Base-by-base conservation (phyloP, 1,140 invertebrate species). In the Melitaea cinxia region DNA sequence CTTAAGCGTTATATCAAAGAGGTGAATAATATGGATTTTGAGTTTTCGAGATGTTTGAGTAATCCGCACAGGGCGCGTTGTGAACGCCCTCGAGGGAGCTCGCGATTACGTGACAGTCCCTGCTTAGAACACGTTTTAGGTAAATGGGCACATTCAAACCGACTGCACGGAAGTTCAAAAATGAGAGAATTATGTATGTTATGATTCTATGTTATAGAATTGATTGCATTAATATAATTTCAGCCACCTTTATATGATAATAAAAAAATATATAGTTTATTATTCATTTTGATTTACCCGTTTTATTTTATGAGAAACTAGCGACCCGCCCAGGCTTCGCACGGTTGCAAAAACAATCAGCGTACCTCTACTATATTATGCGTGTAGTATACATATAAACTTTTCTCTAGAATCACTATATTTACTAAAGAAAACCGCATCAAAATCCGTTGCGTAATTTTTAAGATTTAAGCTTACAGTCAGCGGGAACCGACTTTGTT, bases 1-100 rank as follows among this genome's bases (percentile, higher is more conserved):
- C 54, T 69, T 58, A 45, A 70, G 33, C 68, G 64, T 67, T 68
- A 50, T 80, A 78, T 78, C 77, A 72, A 78, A 83, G 80, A 81
- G 71, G 77, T 76, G 75, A 81, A 64, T 82, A 73, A 76, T 80
- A 83, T 75, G 72, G 75, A 83, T 83, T 85, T 78, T 57, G 75
- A 77, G 72, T 79, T 79, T 73, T 78, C 69, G 69, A 78, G 76
- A 77, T 82, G 80, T 82, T 79, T 83, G 82, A 86, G 73, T 83
- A 82, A 84, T 83, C 75, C 75, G 68, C 65, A 35, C 68, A 68
- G 68, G 72, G 61, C 76, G 78, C 72, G 78, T 82, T 82, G 80
- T 82, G 75, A 71, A 66, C 65, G 52, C 66, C 56, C 73, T 79
- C 68, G 57, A 82, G 75, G 73, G 77, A 78, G 63, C 77, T 73